A percentile compares a stretch with the other conserved stretches of the same genome.
phyloP scores from a whole-genome alignment of 1,140 invertebrate species.

The Drosophila tani region DNA sequence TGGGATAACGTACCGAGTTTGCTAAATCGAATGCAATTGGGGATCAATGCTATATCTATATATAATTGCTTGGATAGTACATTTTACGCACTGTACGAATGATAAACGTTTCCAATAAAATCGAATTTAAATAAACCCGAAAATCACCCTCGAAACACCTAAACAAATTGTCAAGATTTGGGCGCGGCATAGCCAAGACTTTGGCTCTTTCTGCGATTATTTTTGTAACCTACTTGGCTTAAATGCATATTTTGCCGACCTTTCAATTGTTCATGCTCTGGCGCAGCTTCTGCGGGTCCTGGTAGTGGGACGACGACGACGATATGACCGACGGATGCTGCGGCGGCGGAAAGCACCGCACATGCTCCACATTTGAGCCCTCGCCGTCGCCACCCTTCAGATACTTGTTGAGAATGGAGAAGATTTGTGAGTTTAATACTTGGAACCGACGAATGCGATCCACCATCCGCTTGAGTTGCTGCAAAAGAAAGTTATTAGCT shows the following conservation, averaged over 20 bases:
- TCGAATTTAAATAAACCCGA: constrained; percentile 62
- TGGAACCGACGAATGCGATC: constrained; percentile 99
- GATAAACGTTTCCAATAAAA: constrained; percentile 65
- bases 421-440: constrained; percentile 99
- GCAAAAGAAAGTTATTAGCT: constrained; percentile 67
- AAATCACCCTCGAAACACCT: background rate
- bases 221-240: constrained; percentile 51
- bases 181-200: constrained; percentile 1
- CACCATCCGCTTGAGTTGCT: constrained; percentile 98
- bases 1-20: constrained; percentile 40
- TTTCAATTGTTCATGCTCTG: constrained; percentile 83
- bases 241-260: constrained; percentile 48
- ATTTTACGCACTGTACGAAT: constrained; percentile 56
- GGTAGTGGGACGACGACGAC: constrained; percentile 79
- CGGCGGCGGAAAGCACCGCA: constrained; percentile 98
- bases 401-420: constrained; percentile 98
- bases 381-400: constrained; percentile 93
- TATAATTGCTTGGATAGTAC: constrained; percentile 73
- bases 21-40: constrained; percentile 52
- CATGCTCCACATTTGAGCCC: constrained; percentile 96
- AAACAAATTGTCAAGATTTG: constrained; percentile 27
- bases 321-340: constrained; percentile 89
- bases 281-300: constrained; percentile 83
- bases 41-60: constrained; percentile 57
- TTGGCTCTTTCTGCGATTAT: constrained; percentile 48